A percentile compares a stretch with the other conserved stretches of the same genome.
Conservation (phyloP, 2,888 invertebrate genomes). For the Callyntrura sp. region DNA sequence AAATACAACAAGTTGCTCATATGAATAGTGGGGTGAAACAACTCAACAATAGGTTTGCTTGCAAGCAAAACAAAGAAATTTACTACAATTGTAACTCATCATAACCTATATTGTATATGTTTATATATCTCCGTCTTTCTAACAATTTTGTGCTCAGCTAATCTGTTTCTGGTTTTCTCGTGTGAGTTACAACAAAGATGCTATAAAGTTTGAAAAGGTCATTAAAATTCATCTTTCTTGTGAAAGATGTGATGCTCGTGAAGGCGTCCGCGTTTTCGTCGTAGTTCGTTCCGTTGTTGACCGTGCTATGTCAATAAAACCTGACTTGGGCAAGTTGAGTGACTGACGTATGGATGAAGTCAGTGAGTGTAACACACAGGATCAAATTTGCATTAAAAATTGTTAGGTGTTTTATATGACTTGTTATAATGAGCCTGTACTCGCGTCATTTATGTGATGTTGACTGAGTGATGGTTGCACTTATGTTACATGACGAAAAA, state of each 20-base stretch:
- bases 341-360: conserved; percentile 47
- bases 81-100: conserved; percentile 32
- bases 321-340: conserved; percentile 59
- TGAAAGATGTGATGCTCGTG: conserved; percentile 18
- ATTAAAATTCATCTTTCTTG: conserved; percentile 71
- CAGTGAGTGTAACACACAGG: conserved; percentile 29
- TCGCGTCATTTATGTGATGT: conserved; percentile 28
- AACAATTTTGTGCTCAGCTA: not conserved
- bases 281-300: conserved; percentile 53
- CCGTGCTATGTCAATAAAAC: conserved; percentile 70
- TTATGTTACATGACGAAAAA: conserved; percentile 54
- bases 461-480: conserved; percentile 23
- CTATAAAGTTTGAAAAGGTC: conserved; percentile 39
- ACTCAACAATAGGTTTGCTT: conserved; percentile 32
- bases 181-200: conserved; percentile 3
- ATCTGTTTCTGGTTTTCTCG: conserved; percentile 45
- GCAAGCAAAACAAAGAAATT: conserved; percentile 21
- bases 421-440: conserved; percentile 50
- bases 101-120: no score
- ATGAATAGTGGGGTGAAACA: conserved; percentile 1
- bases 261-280: not conserved
- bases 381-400: conserved; percentile 56
- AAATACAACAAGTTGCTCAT: conserved; percentile 7
- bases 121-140: no score
- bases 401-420: conserved; percentile 56